Percentiles rank a stretch among this genome's conserved stretches.
phyloP scores from a whole-genome alignment of 2,113 vertebrate genomes.

The Ursus arctos region DNA sequence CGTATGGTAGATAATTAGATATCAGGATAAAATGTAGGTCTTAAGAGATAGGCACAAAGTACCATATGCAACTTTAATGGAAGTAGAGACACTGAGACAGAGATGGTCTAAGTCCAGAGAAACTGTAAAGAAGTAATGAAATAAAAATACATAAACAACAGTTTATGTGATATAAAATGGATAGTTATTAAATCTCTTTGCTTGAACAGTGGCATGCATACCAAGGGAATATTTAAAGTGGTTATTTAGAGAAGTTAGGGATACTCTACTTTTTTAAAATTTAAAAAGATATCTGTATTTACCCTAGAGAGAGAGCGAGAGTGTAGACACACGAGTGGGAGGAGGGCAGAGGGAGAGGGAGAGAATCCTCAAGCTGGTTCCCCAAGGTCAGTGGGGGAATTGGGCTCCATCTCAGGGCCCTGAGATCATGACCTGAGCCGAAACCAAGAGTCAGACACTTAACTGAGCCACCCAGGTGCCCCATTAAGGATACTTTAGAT shows the following conservation, averaged over 20 bases:
- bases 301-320: neutral
- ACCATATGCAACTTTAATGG: neutral
- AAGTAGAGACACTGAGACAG: neutral
- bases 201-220: neutral
- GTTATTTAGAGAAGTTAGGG: neutral
- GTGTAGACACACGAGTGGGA: neutral
- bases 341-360: neutral
- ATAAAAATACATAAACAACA: neutral
- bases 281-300: neutral
- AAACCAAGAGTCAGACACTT: neutral
- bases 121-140: slow-evolving; percentile 15
- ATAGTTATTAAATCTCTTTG: neutral
- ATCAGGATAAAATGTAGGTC: neutral
- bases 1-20: slow-evolving; percentile 25
- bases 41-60: neutral
- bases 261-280: neutral
- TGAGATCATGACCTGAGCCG: neutral
- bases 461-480: neutral
- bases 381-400: neutral
- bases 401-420: neutral
- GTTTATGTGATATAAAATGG: neutral
- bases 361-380: neutral
- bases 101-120: neutral
- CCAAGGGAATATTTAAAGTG: slow-evolving; percentile 25
- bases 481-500: neutral